Base-by-base conservation (phyloP, 1,140 invertebrate genomes). In the Lordiphosa collinella region DNA sequence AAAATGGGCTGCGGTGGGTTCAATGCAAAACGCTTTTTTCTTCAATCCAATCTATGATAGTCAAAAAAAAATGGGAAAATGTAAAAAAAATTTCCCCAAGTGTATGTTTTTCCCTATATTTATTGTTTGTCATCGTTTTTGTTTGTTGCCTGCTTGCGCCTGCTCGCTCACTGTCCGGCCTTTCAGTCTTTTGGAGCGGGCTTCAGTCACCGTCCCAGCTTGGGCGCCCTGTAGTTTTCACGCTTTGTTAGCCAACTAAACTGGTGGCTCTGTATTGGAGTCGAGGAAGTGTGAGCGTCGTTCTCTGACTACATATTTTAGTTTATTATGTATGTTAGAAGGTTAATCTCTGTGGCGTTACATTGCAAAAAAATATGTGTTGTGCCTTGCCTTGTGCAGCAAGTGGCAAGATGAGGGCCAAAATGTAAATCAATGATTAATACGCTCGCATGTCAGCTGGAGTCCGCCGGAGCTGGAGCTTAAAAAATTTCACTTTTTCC, bases 241-340 rank as follows among this genome's bases (percentile, higher is more conserved):
- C 79, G 78, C 79, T 85, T 82, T 82, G 78, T 82, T 82, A 78
- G 78, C 79, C 60, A 72, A 67, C 78, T 78, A 85, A 82, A 82
- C 78, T 85, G 76, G 76, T 84, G 63, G 41, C 41, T 50, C 14
- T 29, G 14, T 34, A 34, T 41, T 62, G 46, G 52, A 34, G 52
- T 63, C 54, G 47, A 69, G 75, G 71, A 71, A 71, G 76, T 61
- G 44, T 54, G 22, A 37, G n/a, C 14, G 18, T 53, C 22, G 35
- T 48, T 60, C 13, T 49, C 31, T 13, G 29, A 48, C 36, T 40
- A 79, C 68, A 38, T 58, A 68, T 67, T 70, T 62, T 54, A 56
- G 52, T 64, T 60, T 76, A 67, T 62, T 78, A 78, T 82, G 76
- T 80, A 54, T 80, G 76, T 84, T 82, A 82, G 76, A 80, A 80